Conservation (phyloP, 2,113 vertebrate genomes). For the Phocoena sinus region DNA sequence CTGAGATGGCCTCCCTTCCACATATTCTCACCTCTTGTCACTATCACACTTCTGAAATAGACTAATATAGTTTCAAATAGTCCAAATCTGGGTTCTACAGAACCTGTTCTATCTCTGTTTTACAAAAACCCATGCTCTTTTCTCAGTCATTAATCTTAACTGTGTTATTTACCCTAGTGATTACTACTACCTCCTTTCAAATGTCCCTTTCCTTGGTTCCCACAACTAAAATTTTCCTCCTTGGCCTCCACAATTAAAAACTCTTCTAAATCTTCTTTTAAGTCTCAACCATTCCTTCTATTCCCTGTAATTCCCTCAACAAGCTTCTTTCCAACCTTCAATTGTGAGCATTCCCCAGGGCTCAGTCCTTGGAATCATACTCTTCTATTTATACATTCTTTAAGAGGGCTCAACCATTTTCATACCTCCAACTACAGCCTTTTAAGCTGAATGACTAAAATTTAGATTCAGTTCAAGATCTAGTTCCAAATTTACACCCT, state of each 20-base stretch:
- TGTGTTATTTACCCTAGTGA: not conserved
- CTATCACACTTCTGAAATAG: constrained; percentile 21
- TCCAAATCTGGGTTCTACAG: not conserved
- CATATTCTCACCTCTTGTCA: not conserved
- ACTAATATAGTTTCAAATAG: not conserved
- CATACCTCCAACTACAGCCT: constrained; percentile 13
- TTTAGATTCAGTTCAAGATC: constrained; percentile 47
- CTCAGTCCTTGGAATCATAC: not conserved
- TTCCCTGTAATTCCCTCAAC: constrained; percentile 48
- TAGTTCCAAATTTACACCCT: constrained; percentile 55
- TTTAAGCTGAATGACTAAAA: constrained; percentile 41
- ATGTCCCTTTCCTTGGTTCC: not conserved
- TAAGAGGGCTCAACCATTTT: constrained; percentile 31
- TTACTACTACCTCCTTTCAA: not conserved
- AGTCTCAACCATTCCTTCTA: constrained; percentile 31
- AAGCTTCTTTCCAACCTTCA: constrained; percentile 46
- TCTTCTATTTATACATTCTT: constrained; percentile 55
- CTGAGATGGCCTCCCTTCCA: not conserved
- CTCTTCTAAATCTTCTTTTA: constrained; percentile 42
- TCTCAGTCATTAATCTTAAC: not conserved
- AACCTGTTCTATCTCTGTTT: not conserved
- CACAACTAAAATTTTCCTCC: constrained; percentile 28
- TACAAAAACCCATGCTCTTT: not conserved
- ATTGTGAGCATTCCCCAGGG: constrained; percentile 42
- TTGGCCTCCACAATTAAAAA: constrained; percentile 17